These are phyloP conservation scores for Pteronotus mesoamericanus DNA, from an alignment of 2,797 vertebrate genomes.

Conservation along the genomic window DNA sequence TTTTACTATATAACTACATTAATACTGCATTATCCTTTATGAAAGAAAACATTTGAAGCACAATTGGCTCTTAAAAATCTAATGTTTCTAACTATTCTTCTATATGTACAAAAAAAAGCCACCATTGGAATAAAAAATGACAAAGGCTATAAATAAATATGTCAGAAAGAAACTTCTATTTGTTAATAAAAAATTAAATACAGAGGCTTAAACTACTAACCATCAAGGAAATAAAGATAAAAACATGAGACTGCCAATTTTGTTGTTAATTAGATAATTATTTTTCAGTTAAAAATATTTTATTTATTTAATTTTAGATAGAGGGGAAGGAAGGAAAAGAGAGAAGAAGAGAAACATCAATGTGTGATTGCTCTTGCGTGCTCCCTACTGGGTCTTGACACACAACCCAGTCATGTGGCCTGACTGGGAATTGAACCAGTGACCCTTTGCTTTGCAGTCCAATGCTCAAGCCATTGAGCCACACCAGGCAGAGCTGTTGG, in stretches of 20 bases:
- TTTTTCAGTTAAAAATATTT: too few species aligned
- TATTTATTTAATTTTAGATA: too few species aligned
- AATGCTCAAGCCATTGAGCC: too few species aligned
- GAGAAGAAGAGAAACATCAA: too few species aligned
- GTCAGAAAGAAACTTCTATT: background rate
- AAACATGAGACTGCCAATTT: rapidly evolving
- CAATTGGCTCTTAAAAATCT: background rate
- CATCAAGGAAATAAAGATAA: background rate
- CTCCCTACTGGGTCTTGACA: too few species aligned
- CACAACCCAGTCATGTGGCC: too few species aligned
- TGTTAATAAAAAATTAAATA: background rate
- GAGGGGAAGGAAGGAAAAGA: too few species aligned
- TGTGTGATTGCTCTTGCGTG: too few species aligned
- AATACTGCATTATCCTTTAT: background rate
- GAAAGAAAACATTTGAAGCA: background rate
- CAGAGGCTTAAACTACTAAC: background rate
- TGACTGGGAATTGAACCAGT: too few species aligned
- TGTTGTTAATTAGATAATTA: too few species aligned
- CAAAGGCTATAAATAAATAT: background rate
- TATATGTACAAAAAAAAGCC: background rate
- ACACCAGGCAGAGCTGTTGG: too few species aligned
- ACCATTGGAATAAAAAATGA: background rate
- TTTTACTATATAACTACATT: background rate
- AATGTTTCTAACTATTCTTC: background rate
- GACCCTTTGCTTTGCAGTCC: too few species aligned